Conservation (phyloP, 1,140 invertebrate species). For the Drosophila paulistorum region DNA sequence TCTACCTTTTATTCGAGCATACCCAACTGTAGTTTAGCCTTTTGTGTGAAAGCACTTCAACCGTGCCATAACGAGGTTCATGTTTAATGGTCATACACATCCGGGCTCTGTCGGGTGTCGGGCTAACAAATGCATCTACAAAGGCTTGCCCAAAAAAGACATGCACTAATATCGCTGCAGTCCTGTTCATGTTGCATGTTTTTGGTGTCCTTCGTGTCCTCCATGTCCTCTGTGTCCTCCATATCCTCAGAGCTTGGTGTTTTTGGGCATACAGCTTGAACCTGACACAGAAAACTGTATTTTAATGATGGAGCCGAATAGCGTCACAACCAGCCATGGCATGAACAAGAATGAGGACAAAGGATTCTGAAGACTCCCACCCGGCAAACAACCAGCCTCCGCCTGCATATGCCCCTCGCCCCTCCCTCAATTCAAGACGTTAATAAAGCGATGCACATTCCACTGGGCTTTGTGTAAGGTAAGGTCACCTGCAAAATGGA, state of each 20-base stretch:
- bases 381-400: no score
- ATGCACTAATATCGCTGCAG: slow-evolving; percentile 68
- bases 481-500: slow-evolving; percentile 63
- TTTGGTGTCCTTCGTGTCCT: slow-evolving; percentile 13
- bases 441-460: slow-evolving; percentile 73
- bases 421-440: slow-evolving; percentile 64
- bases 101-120: slow-evolving; percentile 44
- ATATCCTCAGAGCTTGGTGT: slow-evolving; percentile 27
- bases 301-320: slow-evolving; percentile 71
- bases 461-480: slow-evolving; percentile 13
- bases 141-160: slow-evolving; percentile 70
- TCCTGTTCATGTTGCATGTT: slow-evolving; percentile 62
- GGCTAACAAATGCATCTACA: slow-evolving; percentile 59
- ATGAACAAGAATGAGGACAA: slow-evolving; percentile 22
- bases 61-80: slow-evolving; percentile 77
- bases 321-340: slow-evolving; percentile 42
- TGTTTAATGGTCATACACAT: slow-evolving; percentile 74
- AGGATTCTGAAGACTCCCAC: slow-evolving; percentile 1
- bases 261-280: slow-evolving; percentile 70
- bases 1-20: no score
- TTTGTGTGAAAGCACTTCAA: slow-evolving; percentile 32
- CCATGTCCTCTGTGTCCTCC: not conserved
- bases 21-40: no score
- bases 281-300: slow-evolving; percentile 81
- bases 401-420: not conserved